Evolutionary conservation across 2,888 invertebrate species (phyloP), one percentile per base, ranked within the genome.

Genomic region (Diarsia mendica): DNA sequence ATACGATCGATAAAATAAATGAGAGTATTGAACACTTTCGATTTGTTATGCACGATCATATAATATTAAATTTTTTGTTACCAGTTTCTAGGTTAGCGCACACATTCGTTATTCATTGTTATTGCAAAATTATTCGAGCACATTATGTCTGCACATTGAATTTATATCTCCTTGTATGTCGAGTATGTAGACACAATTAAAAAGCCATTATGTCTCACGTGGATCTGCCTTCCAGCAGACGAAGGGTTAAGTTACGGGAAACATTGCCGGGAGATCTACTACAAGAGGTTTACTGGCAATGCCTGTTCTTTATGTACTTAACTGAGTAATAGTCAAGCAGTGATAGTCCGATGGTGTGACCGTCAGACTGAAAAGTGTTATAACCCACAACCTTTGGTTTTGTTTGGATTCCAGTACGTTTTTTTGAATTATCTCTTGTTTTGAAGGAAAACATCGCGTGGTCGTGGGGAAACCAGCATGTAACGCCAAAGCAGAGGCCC

Each of bases 1-100:
- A 82, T 82, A 67, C 39, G 67, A 85, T 79, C 86, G 72, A 84
- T 85, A 87, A 84, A 87, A 84, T 23, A 75, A 76, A 72, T 79
- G 49, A 81, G 64, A 72, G 67, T 75, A 79, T 80, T 69, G 75
- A 78, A 65, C 73, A 61, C 51, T 69, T 83, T 75, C 79, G 77
- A 78, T 86, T 77, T 86, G 65, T 78, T 46, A 67, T 15, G 65
- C 51, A 20, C 46, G 60, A 74, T 74, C n/a, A 74, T 64, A 67
- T 63, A 46, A 78, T 69, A 55, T 73, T 64, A 58, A 78, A 58
- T 72, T 64, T 28, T 58, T 85, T 76, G 67, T 71, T 72, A 70
- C 78, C 44, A 39, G 72, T 78, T 79, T 87, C 72, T 87, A 78
- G 87, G 87, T 85, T 77, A 84, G 64, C 69, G 64, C 67, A 76